A percentile compares a stretch with the other conserved stretches of the same genome.
Conservation (phyloP, 2,113 vertebrate species). For the Crypturellus undulatus region DNA sequence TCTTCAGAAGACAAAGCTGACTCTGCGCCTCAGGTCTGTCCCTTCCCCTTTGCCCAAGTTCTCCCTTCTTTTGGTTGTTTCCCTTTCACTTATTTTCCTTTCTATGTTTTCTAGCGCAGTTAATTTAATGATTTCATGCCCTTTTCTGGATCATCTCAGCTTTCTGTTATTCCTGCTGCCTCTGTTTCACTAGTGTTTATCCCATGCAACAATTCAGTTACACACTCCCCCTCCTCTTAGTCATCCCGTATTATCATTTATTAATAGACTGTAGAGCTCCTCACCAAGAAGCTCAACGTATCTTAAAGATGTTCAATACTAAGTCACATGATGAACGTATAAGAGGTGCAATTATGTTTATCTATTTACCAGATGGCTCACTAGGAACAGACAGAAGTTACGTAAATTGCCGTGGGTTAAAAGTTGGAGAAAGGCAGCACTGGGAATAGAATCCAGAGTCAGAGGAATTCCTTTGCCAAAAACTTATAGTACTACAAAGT, state of each 20-base stretch:
- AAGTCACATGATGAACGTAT: conserved; percentile 37
- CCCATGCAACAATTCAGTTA: background rate
- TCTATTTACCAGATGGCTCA: conserved; percentile 66
- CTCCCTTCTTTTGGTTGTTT: background rate
- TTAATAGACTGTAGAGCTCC: conserved; percentile 29
- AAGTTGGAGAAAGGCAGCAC: conserved; percentile 49
- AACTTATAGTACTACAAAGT: conserved; percentile 40
- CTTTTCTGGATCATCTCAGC: background rate
- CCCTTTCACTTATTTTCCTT: background rate
- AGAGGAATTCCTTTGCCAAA: conserved; percentile 59
- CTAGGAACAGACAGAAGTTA: conserved; percentile 60
- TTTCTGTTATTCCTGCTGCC: background rate
- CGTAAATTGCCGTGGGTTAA: conserved; percentile 63
- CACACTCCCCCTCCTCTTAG: background rate
- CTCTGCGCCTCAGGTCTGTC: conserved; percentile 28
- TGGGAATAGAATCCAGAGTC: conserved; percentile 52
- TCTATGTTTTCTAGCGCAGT: background rate
- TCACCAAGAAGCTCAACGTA: conserved; percentile 21
- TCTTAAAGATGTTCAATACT: conserved; percentile 48
- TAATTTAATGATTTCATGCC: background rate
- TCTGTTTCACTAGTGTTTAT: background rate
- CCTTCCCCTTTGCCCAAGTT: conserved; percentile 29
- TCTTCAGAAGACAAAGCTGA: background rate
- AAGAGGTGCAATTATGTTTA: conserved; percentile 55
- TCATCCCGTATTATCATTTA: background rate